A percentile compares a stretch with the other conserved stretches of the same genome.
Conservation (phyloP, 2,797 vertebrate species). For the Lycodopsis pacificus region DNA sequence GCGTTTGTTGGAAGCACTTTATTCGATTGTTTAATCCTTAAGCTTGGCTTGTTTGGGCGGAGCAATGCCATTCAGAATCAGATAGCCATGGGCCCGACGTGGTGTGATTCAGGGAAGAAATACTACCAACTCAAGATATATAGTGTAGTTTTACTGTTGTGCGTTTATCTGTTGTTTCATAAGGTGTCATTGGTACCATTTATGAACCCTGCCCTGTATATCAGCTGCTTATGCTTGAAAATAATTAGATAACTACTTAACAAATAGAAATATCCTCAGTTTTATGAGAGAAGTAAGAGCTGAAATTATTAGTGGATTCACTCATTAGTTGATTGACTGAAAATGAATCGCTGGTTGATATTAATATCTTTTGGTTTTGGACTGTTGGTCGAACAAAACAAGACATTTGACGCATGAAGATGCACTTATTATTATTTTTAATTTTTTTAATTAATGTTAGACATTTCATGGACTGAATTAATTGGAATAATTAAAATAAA, state of each 20-base stretch:
- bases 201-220: background rate
- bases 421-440: no score
- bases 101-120: background rate
- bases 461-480: background rate
- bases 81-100: background rate
- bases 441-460: background rate
- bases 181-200: background rate
- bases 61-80: background rate
- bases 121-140: background rate
- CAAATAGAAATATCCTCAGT: background rate
- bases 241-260: background rate
- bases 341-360: background rate
- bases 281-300: background rate
- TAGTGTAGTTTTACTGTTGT: background rate
- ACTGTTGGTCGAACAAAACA: background rate
- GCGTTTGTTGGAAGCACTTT: background rate
- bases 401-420: no score
- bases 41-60: background rate
- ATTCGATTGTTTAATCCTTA: background rate
- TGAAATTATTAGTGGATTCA: background rate
- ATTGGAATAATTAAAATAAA: background rate
- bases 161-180: background rate
- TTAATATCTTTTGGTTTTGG: background rate
- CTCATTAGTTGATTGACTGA: background rate
- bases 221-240: background rate